These are phyloP conservation scores for Eumacrocentrus americanus DNA, from an alignment of 2,888 invertebrate species.

Conservation along the genomic window DNA sequence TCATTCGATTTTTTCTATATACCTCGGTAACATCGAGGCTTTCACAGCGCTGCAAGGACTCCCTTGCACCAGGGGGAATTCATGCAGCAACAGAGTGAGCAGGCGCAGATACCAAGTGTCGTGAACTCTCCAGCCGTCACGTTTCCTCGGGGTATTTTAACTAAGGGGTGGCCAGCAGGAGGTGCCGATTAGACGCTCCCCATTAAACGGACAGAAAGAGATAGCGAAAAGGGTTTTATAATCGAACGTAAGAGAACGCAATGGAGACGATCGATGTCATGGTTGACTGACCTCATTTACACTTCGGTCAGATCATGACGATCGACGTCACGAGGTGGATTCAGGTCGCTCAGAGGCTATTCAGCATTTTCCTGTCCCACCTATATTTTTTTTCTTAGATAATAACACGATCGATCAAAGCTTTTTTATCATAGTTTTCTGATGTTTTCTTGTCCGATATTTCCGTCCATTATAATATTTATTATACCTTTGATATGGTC, in stretches of 20 bases:
- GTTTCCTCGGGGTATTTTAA: no score
- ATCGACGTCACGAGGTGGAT: conserved; percentile 34
- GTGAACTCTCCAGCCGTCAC: background rate
- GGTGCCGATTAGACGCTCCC: no score
- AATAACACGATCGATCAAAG: background rate
- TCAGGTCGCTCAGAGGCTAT: conserved; percentile 30
- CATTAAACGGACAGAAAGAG: no score
- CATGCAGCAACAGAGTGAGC: conserved; percentile 10
- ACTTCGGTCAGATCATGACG: conserved; percentile 36
- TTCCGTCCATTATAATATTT: no score
- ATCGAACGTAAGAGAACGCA: background rate
- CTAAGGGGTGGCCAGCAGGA: no score
- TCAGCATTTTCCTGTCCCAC: conserved; percentile 7
- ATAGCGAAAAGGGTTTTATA: background rate
- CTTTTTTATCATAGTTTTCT: background rate
- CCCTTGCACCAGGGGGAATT: no score
- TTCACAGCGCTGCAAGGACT: no score
- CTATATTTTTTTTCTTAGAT: background rate
- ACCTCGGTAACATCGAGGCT: no score
- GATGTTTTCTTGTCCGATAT: no score
- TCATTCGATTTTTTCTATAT: conserved; percentile 3
- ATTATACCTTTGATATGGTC: background rate
- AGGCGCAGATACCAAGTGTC: no score
- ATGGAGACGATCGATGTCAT: conserved; percentile 25
- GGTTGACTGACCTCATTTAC: conserved; percentile 39